phyloP scores from a whole-genome alignment of 1,140 invertebrate species.

The Drosophila orosa region DNA sequence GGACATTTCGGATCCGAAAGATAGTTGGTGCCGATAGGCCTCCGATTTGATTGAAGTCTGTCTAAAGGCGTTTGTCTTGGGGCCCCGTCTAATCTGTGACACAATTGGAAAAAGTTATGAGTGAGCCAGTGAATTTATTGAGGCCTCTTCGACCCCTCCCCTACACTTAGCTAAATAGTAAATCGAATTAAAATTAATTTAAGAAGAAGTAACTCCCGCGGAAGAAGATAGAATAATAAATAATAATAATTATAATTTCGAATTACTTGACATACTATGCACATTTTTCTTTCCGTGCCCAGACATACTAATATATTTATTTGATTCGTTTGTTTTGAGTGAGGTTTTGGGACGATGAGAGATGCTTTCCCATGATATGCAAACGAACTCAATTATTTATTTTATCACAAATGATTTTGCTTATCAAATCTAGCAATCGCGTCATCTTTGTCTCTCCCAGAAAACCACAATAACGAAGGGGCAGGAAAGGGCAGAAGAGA shows the following conservation, averaged over 20 bases:
- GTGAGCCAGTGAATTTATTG: conserved; percentile 71
- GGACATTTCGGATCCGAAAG: conserved; percentile 23
- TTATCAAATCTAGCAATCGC: conserved; percentile 81
- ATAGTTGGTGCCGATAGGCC: conserved; percentile 64
- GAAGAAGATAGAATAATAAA: not conserved
- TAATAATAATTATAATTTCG: not conserved
- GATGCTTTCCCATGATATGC: conserved; percentile 79
- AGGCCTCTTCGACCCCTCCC: conserved; percentile 4
- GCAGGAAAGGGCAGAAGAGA: too few species aligned
- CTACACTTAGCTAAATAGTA: not conserved
- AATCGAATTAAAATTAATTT: too few species aligned
- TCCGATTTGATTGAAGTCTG: conserved; percentile 80
- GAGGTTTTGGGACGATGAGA: conserved; percentile 24
- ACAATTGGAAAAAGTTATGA: conserved; percentile 75
- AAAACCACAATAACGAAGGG: conserved; percentile 47
- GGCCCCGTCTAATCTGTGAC: conserved; percentile 64
- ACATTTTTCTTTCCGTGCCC: not conserved
- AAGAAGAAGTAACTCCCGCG: not conserved
- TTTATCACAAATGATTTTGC: conserved; percentile 83
- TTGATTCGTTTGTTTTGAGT: not conserved
- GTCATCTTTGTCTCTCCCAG: conserved; percentile 55
- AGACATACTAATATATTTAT: not conserved
- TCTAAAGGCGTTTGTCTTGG: conserved; percentile 56
- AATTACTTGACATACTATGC: not conserved
- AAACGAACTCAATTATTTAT: conserved; percentile 83